These are phyloP conservation scores for Ophioderma brevispina DNA, from an alignment of 35 echinoderm and acorn worm genomes.

Conservation along the genomic window DNA sequence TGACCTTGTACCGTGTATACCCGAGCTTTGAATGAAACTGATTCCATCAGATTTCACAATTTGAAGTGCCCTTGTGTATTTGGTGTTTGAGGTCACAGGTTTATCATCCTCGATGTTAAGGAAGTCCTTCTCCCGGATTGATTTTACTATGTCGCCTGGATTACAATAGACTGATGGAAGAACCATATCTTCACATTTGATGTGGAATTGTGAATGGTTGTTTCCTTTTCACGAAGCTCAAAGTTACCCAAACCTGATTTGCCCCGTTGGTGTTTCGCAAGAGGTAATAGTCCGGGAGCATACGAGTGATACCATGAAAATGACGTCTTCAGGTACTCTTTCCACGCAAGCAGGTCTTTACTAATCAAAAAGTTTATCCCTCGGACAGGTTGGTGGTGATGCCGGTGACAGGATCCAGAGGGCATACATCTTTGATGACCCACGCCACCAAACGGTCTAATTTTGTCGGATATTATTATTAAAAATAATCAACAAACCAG, in stretches of 20 bases:
- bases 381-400: background rate
- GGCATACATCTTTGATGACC: background rate
- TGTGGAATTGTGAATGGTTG: background rate
- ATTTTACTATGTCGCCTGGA: background rate
- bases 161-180: background rate
- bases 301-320: background rate
- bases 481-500: background rate
- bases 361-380: background rate
- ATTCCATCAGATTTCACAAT: background rate
- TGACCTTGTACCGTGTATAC: background rate
- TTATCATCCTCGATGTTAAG: too few species aligned
- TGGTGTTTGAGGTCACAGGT: background rate
- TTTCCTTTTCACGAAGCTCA: background rate
- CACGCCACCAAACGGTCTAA: background rate
- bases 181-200: background rate
- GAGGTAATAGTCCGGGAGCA: background rate
- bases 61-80: background rate
- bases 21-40: too few species aligned
- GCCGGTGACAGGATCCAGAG: background rate
- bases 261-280: background rate
- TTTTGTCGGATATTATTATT: background rate
- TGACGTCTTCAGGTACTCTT: background rate
- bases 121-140: background rate
- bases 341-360: background rate
- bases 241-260: background rate